Evolutionary conservation across 2,888 invertebrate genomes (phyloP).

Genomic region (Tupiocoris notatus): DNA sequence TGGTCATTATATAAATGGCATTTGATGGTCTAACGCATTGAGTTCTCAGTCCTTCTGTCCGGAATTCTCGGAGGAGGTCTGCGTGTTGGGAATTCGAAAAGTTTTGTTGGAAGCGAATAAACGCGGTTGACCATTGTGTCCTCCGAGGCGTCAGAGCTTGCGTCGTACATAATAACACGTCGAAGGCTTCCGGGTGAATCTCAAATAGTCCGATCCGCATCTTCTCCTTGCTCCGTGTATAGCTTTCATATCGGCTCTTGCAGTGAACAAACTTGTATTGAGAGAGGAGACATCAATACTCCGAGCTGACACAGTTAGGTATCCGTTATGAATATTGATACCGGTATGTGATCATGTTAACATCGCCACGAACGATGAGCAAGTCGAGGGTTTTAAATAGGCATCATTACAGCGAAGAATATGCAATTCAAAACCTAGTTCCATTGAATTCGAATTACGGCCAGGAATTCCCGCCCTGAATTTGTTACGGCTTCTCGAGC

Average conservation of each 20-base stretch:
- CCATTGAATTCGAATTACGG: not conserved
- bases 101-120: slow-evolving; percentile 19
- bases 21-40: no score
- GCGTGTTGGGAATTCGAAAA: slow-evolving; percentile 1
- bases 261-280: not conserved
- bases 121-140: slow-evolving; percentile 26
- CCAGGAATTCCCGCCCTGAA: not conserved
- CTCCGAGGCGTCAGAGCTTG: slow-evolving; percentile 7
- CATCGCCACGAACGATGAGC: not conserved
- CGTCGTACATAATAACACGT: slow-evolving; percentile 17
- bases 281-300: not conserved
- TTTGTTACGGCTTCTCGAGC: not conserved
- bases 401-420: not conserved
- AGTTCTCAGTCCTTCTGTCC: not conserved
- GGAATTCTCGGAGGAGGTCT: not conserved
- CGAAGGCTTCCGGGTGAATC: slow-evolving; percentile 11
- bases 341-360: slow-evolving; percentile 15
- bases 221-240: not conserved
- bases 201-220: not conserved
- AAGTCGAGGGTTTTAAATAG: slow-evolving; percentile 2
- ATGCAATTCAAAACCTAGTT: slow-evolving; percentile 12
- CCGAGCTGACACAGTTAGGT: not conserved
- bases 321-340: slow-evolving; percentile 24
- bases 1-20: no score
- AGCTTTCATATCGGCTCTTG: not conserved